These are phyloP conservation scores for Holacanthella duospinosa DNA, from an alignment of 2,888 invertebrate genomes.

Conservation along the genomic window DNA sequence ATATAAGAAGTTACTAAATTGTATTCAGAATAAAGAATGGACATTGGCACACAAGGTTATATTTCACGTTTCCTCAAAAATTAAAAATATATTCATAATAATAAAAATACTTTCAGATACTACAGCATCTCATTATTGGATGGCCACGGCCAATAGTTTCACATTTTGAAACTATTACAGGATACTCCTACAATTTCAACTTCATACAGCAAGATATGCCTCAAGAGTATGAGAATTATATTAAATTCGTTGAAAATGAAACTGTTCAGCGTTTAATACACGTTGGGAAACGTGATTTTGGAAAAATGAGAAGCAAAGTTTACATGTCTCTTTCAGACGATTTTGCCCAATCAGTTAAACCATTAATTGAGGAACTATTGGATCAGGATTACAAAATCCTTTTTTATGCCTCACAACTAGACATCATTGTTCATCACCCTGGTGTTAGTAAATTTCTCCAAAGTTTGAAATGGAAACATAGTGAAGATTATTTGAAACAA, in stretches of 20 bases:
- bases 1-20: slow-evolving; percentile 52
- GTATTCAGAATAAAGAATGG: slow-evolving; percentile 55
- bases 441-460: slow-evolving; percentile 67
- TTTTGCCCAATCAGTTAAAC: slow-evolving; percentile 68
- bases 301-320: slow-evolving; percentile 44
- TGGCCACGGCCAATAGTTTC: slow-evolving; percentile 51
- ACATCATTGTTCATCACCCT: slow-evolving; percentile 82
- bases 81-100: too few species aligned
- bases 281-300: slow-evolving; percentile 41
- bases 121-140: slow-evolving; percentile 59
- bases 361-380: slow-evolving; percentile 58
- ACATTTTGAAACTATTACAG: slow-evolving; percentile 60
- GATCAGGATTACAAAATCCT: slow-evolving; percentile 53
- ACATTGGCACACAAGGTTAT: slow-evolving; percentile 54
- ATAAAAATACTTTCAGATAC: slow-evolving; percentile 42
- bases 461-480: slow-evolving; percentile 57
- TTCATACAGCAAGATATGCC: slow-evolving; percentile 53
- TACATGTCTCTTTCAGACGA: slow-evolving; percentile 61
- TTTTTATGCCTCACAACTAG: slow-evolving; percentile 80
- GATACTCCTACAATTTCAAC: slow-evolving; percentile 64
- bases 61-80: slow-evolving; percentile 9
- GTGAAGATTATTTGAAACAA: slow-evolving; percentile 55
- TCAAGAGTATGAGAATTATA: slow-evolving; percentile 40
- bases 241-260: slow-evolving; percentile 13
- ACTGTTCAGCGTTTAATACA: slow-evolving; percentile 40